phyloP scores from a whole-genome alignment of 2,888 invertebrate species.

The Papilio protenor region DNA sequence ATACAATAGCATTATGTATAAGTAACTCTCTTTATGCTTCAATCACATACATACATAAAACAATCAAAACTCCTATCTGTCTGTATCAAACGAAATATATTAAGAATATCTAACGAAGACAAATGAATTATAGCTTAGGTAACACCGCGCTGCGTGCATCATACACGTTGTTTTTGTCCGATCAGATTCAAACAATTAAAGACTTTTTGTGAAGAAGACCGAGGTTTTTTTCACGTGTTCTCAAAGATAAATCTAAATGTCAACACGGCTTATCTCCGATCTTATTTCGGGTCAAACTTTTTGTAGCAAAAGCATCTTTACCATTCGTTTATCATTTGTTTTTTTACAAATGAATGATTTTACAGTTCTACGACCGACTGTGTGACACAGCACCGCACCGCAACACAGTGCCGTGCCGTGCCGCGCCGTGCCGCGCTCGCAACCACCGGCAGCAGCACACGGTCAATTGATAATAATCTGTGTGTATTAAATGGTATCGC shows the following conservation, averaged over 20 bases:
- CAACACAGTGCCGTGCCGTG: background rate
- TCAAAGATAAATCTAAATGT: conserved; percentile 8
- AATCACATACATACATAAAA: background rate
- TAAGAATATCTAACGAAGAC: background rate
- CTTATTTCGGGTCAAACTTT: background rate
- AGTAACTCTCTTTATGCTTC: no score
- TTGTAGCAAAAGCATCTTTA: background rate
- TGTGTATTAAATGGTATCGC: background rate
- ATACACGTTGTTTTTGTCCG: background rate
- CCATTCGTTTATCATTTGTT: conserved; percentile 1
- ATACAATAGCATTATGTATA: no score
- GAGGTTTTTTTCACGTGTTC: conserved; percentile 8
- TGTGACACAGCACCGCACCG: background rate
- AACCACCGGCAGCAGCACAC: background rate
- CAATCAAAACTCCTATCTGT: no score
- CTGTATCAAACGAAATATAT: background rate
- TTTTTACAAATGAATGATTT: conserved; percentile 2
- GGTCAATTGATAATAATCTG: background rate
- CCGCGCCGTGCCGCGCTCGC: background rate
- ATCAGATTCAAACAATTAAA: background rate
- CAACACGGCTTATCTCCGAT: conserved; percentile 7
- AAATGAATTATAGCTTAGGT: background rate
- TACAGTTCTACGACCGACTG: background rate
- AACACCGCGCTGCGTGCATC: no score
- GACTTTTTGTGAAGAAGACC: background rate